Percentiles rank a stretch among this genome's conserved stretches.
These are phyloP conservation scores for Leptatherina wallacei DNA, from an alignment of 2,797 vertebrate genomes.

Conservation along the genomic window DNA sequence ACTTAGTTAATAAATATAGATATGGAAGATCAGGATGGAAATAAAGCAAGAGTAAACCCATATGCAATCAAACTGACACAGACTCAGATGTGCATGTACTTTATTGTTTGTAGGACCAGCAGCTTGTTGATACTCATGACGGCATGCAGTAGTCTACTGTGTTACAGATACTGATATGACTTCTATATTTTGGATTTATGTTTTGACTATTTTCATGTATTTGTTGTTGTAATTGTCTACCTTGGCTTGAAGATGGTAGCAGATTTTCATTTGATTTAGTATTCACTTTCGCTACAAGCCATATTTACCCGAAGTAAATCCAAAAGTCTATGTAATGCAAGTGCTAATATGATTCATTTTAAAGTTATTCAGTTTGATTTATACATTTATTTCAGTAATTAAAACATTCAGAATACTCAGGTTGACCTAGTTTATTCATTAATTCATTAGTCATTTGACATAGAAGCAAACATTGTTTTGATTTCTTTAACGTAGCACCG, in stretches of 20 bases:
- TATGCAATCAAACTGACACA: too few species aligned
- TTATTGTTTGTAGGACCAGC: too few species aligned
- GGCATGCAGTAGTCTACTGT: too few species aligned
- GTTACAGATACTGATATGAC: not conserved
- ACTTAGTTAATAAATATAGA: not conserved
- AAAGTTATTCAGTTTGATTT: not conserved
- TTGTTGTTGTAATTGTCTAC: not conserved
- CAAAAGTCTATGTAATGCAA: not conserved
- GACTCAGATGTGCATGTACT: too few species aligned
- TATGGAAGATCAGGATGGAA: not conserved
- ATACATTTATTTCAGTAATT: not conserved
- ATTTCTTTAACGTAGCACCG: too few species aligned
- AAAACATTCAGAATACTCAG: not conserved
- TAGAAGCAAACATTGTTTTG: not conserved
- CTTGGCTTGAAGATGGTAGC: not conserved
- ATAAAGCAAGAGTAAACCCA: not conserved
- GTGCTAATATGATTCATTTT: not conserved
- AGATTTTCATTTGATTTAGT: not conserved
- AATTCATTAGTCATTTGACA: too few species aligned
- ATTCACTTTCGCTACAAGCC: not conserved
- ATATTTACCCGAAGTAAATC: too few species aligned
- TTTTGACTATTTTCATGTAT: not conserved
- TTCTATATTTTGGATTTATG: not conserved
- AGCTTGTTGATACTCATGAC: too few species aligned
- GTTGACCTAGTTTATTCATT: not conserved